A percentile compares a stretch with the other conserved stretches of the same genome.
phyloP scores from a whole-genome alignment of 2,888 invertebrate species.

The Spatulosminthurus flaviceps region DNA sequence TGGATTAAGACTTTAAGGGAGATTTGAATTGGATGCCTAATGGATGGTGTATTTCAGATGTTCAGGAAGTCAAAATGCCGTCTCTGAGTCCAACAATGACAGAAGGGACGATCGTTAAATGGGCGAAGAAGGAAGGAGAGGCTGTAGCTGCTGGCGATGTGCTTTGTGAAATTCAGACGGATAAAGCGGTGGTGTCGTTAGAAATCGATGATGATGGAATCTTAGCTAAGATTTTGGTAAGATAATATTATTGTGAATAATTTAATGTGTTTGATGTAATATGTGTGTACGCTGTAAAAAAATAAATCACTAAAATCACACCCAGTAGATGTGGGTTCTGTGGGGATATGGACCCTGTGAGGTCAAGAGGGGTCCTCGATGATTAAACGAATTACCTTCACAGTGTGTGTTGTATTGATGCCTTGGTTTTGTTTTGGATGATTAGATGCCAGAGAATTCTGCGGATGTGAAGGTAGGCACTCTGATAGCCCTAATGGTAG shows the following conservation, averaged over 20 bases:
- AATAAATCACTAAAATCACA: too few relatives aligned
- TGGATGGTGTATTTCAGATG: conserved; percentile 19
- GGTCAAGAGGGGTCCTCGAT: too few relatives aligned
- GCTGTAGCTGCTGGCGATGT: conserved; percentile 71
- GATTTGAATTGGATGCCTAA: background rate
- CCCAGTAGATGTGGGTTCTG: too few relatives aligned
- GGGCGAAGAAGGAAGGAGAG: conserved; percentile 72
- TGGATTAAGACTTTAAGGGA: too few relatives aligned
- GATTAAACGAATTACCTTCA: too few relatives aligned
- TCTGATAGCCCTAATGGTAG: conserved; percentile 73
- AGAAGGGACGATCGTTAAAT: conserved; percentile 71
- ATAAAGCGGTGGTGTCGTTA: conserved; percentile 73
- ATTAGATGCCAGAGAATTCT: conserved; percentile 69
- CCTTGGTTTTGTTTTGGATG: conserved; percentile 30
- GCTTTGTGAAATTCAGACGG: conserved; percentile 74
- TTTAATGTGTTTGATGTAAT: too few relatives aligned
- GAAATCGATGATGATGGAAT: conserved; percentile 73
- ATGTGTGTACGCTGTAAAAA: too few relatives aligned
- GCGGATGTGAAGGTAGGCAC: conserved; percentile 71
- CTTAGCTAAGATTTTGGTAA: conserved; percentile 73
- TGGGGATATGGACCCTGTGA: too few relatives aligned
- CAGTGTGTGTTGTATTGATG: too few relatives aligned
- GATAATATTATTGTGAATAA: background rate
- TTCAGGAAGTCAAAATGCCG: conserved; percentile 68
- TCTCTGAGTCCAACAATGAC: conserved; percentile 74